Base-by-base conservation (phyloP, 92 coral and sea anemone species). In the Parazoanthus swiftii region DNA sequence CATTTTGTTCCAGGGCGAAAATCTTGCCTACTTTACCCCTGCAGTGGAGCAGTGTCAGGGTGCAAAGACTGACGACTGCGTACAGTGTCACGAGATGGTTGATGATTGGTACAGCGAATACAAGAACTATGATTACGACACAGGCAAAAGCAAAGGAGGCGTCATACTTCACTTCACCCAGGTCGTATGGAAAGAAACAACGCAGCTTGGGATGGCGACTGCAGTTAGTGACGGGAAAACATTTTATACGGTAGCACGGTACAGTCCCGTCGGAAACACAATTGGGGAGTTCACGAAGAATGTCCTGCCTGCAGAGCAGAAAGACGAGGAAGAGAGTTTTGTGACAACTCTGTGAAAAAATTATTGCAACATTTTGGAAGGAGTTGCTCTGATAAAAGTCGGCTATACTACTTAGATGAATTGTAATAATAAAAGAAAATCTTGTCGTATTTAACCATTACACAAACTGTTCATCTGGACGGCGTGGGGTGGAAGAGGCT, bases 21-120 rank as follows among this genome's bases (percentile, higher is more conserved):
- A 76, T 38, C 54, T 76, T 37, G 54, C 80, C 7, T 76, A 44
- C 23, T 76, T 39, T 23, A 37, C 54, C 23, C 80, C 80, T 26
- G 80, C 80, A 8, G 54, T 76, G 23, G 54, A 76, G 26, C 80
- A 76, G 54, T 76, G 80, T 39, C 43, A 37, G 51, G 80, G 54
- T 14, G 51, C 37, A 15, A 76, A 76, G 54, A 39, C 11, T 36
- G 48, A 36, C 0, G 4, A 76, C 1, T 76, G 80, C 38, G 80
- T 76, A 3, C 80, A 39, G 80, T 76, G 80, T 6, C 80, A 38
- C 35, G 80, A 76, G 29, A 39, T 76, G 80, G 80, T 76, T 4
- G 80, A 39, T 6, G 54, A 39, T 54, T 76, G 80, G 80, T 76
- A 76, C 51, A 39, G 54, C 13, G 80, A 76, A 25, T 4, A 76